A percentile compares a stretch with the other conserved stretches of the same genome.
phyloP scores from a whole-genome alignment of 2,797 vertebrate genomes.

The Sebastes nivosus region DNA sequence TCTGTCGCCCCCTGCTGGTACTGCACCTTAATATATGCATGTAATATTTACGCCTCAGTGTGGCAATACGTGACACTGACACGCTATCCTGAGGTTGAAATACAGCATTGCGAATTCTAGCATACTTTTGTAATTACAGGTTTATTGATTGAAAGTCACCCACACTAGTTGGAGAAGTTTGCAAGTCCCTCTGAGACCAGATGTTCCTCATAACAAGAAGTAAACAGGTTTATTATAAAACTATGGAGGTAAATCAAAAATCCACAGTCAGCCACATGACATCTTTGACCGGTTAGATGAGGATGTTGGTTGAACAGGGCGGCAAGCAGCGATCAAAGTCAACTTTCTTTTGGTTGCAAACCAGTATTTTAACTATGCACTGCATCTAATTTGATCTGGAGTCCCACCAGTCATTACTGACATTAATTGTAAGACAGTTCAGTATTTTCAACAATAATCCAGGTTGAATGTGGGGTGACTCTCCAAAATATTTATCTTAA shows the following conservation, averaged over 20 bases:
- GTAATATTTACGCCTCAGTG: fast-evolving
- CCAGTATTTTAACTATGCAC: background rate
- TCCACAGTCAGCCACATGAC: constrained; percentile 17
- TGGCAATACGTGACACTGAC: background rate
- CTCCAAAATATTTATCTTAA: no score
- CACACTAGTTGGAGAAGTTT: background rate
- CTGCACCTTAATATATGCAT: background rate
- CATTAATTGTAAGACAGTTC: background rate
- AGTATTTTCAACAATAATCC: background rate
- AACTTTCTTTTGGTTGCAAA: constrained; percentile 3
- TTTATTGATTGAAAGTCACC: background rate
- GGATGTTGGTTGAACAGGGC: constrained; percentile 14
- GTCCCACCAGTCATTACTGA: background rate
- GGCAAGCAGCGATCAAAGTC: constrained; percentile 6
- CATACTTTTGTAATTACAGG: background rate
- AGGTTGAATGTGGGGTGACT: background rate
- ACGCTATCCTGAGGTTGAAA: background rate
- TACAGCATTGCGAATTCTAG: background rate
- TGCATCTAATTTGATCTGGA: background rate
- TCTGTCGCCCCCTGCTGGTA: fast-evolving
- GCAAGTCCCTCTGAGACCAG: background rate
- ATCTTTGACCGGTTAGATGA: constrained; percentile 22
- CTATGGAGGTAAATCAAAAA: constrained; percentile 23
- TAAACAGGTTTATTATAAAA: constrained; percentile 45
- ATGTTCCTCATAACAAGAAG: constrained; percentile 24